Conservation (phyloP, 2,888 invertebrate genomes). For the Thymelicus acteon region DNA sequence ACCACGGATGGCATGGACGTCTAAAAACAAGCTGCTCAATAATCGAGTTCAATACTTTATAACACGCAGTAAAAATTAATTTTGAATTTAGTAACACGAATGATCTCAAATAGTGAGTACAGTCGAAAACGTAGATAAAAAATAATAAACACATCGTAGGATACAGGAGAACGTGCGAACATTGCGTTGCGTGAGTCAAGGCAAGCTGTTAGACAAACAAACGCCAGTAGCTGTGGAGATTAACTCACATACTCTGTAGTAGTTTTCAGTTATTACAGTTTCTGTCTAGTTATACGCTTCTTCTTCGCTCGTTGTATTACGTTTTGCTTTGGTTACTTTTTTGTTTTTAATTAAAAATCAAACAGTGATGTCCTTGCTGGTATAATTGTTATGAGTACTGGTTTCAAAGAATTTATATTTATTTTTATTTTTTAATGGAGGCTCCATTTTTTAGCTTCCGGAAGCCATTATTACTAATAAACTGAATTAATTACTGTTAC, state of each 20-base stretch:
- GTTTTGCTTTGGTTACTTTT: no score
- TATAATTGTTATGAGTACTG: no score
- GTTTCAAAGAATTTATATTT: no score
- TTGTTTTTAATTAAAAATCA: no score
- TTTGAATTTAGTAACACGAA: neutral
- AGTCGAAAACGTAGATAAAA: constrained; percentile 12
- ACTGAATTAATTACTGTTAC: no score
- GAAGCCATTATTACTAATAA: no score
- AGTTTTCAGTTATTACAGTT: constrained; percentile 9
- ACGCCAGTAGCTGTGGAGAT: neutral
- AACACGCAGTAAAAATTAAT: neutral
- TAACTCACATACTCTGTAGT: constrained; percentile 17
- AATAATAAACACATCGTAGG: constrained; percentile 1
- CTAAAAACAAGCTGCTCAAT: no score
- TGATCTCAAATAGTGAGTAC: neutral
- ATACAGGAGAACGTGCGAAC: constrained; percentile 18
- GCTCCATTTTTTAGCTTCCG: no score
- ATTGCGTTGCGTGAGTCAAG: constrained; percentile 19
- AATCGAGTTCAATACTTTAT: no score
- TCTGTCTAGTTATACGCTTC: neutral
- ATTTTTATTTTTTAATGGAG: no score
- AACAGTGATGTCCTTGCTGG: no score
- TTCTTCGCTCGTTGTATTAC: neutral
- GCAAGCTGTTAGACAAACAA: constrained; percentile 32
- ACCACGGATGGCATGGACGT: no score